Conservation (phyloP, 1,140 invertebrate species). For the Neodiprion virginianus region DNA sequence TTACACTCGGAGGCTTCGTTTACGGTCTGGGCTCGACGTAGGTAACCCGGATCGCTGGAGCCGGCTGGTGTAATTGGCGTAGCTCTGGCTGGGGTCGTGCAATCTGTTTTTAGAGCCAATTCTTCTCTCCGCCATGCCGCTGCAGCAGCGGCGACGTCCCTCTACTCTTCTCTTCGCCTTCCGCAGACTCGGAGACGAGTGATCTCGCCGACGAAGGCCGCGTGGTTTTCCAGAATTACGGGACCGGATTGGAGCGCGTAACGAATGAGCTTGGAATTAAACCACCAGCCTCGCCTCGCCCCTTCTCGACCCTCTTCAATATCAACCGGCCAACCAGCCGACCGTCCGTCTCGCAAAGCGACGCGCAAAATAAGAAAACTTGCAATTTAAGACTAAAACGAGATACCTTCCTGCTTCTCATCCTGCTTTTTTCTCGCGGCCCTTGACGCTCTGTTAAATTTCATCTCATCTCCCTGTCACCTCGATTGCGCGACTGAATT, state of each 20-base stretch:
- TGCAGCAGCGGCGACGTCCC: too few species aligned
- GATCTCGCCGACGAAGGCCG: too few species aligned
- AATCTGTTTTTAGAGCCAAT: slow-evolving; percentile 16
- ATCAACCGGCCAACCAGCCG: too few species aligned
- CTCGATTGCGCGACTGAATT: too few species aligned
- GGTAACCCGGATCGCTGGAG: not conserved
- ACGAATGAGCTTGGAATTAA: slow-evolving; percentile 12
- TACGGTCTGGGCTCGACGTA: not conserved
- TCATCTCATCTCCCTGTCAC: too few species aligned
- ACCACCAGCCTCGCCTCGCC: not conserved
- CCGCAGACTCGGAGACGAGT: too few species aligned
- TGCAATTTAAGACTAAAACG: not conserved
- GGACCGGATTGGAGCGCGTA: not conserved
- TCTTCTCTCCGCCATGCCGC: not conserved
- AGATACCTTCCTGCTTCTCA: too few species aligned
- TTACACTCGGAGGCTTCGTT: not conserved
- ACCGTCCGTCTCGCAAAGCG: too few species aligned
- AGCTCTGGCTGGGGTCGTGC: not conserved
- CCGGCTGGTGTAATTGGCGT: not conserved
- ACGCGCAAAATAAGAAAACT: not conserved
- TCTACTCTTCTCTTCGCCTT: not conserved
- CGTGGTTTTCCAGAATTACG: slow-evolving; percentile 11
- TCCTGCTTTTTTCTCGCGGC: too few species aligned
- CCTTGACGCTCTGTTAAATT: too few species aligned
- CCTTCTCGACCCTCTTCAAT: not conserved